These are phyloP conservation scores for Triops longicaudatus DNA, from an alignment of 1,140 invertebrate genomes.

Conservation along the genomic window DNA sequence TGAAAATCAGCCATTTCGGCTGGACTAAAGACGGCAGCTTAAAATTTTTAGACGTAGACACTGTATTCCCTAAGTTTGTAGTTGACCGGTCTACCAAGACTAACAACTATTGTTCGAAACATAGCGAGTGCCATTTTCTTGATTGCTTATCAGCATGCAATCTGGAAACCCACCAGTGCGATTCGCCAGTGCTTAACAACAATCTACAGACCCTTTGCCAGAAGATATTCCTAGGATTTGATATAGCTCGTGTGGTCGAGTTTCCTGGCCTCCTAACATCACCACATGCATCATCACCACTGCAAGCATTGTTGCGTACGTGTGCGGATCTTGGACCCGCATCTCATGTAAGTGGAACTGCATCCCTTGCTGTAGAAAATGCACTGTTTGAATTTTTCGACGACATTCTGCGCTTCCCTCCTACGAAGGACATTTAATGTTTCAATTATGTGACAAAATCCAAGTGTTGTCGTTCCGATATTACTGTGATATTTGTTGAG, in stretches of 20 bases:
- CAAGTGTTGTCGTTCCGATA: neutral
- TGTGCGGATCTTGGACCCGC: slow-evolving; percentile 45
- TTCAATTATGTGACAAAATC: neutral
- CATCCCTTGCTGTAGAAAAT: neutral
- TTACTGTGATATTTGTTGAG: neutral
- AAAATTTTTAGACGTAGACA: slow-evolving; percentile 50
- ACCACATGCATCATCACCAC: slow-evolving; percentile 45
- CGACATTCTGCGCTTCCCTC: neutral
- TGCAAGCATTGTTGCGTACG: slow-evolving; percentile 46
- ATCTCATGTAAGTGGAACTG: neutral
- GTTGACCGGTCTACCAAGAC: slow-evolving; percentile 41
- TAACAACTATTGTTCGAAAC: slow-evolving; percentile 42
- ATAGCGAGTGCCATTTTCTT: slow-evolving; percentile 55
- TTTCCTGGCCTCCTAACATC: slow-evolving; percentile 49
- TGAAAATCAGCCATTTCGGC: slow-evolving; percentile 58
- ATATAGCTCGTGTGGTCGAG: neutral
- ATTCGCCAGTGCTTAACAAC: slow-evolving; percentile 48
- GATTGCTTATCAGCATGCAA: slow-evolving; percentile 54
- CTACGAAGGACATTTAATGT: neutral
- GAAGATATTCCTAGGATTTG: slow-evolving; percentile 51
- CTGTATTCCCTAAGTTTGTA: slow-evolving; percentile 44
- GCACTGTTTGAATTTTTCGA: neutral
- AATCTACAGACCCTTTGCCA: slow-evolving; percentile 58
- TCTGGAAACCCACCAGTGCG: slow-evolving; percentile 43
- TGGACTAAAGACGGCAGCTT: slow-evolving; percentile 41